Evolutionary conservation across 30 jellyfish, hydroid and myxozoan species (phyloP).

Genomic region (Cassiopea xamachana): DNA sequence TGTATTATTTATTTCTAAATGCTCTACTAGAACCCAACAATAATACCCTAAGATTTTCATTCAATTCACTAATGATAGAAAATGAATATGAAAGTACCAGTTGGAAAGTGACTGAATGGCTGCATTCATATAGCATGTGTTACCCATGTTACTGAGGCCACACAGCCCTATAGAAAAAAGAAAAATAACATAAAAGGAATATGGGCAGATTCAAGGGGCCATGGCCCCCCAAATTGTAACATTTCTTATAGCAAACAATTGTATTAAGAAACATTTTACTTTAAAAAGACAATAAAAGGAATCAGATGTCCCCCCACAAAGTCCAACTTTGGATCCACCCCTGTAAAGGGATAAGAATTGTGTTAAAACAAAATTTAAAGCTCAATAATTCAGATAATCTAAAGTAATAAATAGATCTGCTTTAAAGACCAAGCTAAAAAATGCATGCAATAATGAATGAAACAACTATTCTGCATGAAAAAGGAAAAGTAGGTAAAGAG

Average conservation of each 20-base stretch:
- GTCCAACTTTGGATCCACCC: no score
- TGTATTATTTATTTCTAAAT: background rate
- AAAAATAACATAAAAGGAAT: no score
- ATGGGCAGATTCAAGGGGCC: no score
- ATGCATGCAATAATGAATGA: background rate
- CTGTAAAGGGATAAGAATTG: no score
- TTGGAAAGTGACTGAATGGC: slow-evolving; percentile 92
- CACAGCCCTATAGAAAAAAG: slow-evolving; percentile 60
- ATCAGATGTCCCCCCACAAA: no score
- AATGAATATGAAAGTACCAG: slow-evolving; percentile 57
- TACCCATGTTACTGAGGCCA: slow-evolving; percentile 90
- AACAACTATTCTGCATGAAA: background rate
- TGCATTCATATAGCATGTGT: slow-evolving; percentile 89
- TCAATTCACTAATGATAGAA: background rate
- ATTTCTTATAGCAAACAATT: no score
- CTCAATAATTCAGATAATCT: no score
- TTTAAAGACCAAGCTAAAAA: background rate
- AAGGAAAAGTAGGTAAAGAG: background rate
- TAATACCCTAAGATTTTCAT: background rate
- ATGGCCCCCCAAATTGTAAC: no score
- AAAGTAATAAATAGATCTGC: no score
- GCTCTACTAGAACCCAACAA: background rate
- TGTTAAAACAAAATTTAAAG: no score
- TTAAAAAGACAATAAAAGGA: no score
- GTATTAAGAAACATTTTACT: no score